These are phyloP conservation scores for Drosophila engyochracea DNA, from an alignment of 2,888 invertebrate species.

Conservation along the genomic window DNA sequence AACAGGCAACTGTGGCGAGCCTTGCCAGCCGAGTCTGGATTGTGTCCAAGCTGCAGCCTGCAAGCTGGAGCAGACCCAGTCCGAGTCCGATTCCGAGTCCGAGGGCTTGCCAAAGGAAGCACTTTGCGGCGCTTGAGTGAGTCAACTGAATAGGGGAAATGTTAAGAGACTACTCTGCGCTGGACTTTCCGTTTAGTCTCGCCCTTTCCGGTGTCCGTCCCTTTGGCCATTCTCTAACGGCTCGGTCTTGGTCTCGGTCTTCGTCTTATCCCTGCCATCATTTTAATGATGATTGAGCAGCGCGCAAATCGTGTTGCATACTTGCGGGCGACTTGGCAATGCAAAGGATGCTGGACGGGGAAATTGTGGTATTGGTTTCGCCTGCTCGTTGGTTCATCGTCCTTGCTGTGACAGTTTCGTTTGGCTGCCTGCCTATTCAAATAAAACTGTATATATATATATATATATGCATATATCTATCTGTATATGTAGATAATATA, in stretches of 20 bases:
- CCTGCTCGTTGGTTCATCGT: conserved; percentile 15
- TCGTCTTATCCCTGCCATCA: conserved; percentile 19
- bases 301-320: conserved; percentile 70
- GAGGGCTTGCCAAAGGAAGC: conserved; percentile 60
- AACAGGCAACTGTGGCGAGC: conserved; percentile 43
- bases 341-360: conserved; percentile 29
- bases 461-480: conserved; percentile 7
- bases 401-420: conserved; percentile 53
- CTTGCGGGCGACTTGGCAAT: conserved; percentile 53
- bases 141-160: conserved; percentile 62
- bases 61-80: conserved; percentile 3
- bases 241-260: neutral
- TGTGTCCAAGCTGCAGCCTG: conserved; percentile 1
- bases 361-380: neutral
- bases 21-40: neutral
- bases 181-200: conserved; percentile 48
- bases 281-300: conserved; percentile 78
- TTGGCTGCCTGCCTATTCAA: conserved; percentile 52
- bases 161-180: conserved; percentile 43
- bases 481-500: conserved; percentile 6
- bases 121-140: conserved; percentile 74
- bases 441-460: conserved; percentile 41
- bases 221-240: neutral
- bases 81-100: neutral
- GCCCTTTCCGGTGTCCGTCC: neutral